Evolutionary conservation across 2,797 vertebrate genomes (phyloP).

Genomic region (Epinephelus malabaricus): DNA sequence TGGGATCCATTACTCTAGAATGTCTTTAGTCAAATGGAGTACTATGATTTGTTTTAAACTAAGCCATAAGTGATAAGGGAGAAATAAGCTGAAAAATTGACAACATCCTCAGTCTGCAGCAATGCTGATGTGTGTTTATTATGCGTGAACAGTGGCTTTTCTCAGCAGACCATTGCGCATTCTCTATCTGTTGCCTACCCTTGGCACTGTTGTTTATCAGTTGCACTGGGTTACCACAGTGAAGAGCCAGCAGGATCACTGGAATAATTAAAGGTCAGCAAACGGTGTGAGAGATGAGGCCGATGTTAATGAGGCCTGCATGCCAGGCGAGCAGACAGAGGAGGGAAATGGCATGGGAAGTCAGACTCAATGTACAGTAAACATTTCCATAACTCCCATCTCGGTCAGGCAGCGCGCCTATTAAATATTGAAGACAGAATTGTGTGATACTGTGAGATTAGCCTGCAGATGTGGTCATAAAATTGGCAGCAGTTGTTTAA

Average conservation of each 20-base stretch:
- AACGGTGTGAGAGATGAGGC: slow-evolving; percentile 74
- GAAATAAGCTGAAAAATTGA: not conserved
- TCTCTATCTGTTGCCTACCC: slow-evolving; percentile 26
- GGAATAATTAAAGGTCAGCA: slow-evolving; percentile 89
- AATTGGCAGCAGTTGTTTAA: not conserved
- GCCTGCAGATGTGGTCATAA: not conserved
- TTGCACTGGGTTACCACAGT: slow-evolving; percentile 74
- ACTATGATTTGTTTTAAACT: not conserved
- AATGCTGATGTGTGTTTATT: slow-evolving; percentile 2
- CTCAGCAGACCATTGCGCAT: slow-evolving; percentile 6
- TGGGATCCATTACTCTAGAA: not conserved
- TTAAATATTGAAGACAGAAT: slow-evolving; percentile 54
- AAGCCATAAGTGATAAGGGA: not conserved
- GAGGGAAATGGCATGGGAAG: slow-evolving; percentile 67
- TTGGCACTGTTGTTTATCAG: slow-evolving; percentile 66
- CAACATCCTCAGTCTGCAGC: not conserved
- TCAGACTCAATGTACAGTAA: slow-evolving; percentile 42
- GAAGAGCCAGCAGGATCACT: slow-evolving; percentile 85
- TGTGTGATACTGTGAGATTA: not conserved
- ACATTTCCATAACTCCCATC: slow-evolving; percentile 47
- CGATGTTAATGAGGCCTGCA: slow-evolving; percentile 82
- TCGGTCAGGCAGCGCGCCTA: slow-evolving; percentile 10
- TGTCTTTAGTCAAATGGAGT: not conserved
- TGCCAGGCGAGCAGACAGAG: slow-evolving; percentile 64
- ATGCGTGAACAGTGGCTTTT: not conserved